phyloP scores from a whole-genome alignment of 2,888 invertebrate species.

The Cheilosia soror region DNA sequence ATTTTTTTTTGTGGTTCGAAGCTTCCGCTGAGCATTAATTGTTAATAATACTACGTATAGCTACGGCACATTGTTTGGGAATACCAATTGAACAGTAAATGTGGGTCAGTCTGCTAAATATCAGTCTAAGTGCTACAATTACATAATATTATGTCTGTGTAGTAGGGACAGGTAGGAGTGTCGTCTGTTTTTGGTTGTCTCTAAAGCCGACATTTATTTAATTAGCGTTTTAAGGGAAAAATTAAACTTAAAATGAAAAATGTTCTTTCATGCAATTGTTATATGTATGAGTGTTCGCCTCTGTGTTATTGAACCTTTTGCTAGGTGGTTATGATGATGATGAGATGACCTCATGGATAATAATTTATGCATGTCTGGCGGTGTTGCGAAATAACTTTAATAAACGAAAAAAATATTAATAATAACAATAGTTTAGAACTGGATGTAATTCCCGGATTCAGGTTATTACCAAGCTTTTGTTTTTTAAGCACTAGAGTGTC shows the following conservation, averaged over 20 bases:
- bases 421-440: neutral
- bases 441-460: slow-evolving; percentile 10
- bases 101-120: slow-evolving; percentile 68
- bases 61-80: slow-evolving; percentile 30
- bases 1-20: slow-evolving; percentile 33
- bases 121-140: slow-evolving; percentile 56
- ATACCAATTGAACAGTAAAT: slow-evolving; percentile 61
- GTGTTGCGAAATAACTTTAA: slow-evolving; percentile 17
- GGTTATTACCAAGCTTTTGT: neutral
- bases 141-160: slow-evolving; percentile 30
- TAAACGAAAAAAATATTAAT: neutral
- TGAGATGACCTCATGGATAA: slow-evolving; percentile 53
- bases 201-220: slow-evolving; percentile 22
- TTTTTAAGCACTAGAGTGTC: slow-evolving; percentile 16
- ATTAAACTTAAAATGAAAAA: slow-evolving; percentile 8
- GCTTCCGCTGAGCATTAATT: slow-evolving; percentile 68
- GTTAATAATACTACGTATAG: slow-evolving; percentile 40
- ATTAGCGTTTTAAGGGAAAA: slow-evolving; percentile 42
- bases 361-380: slow-evolving; percentile 53
- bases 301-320: slow-evolving; percentile 69
- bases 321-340: slow-evolving; percentile 18
- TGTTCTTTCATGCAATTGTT: slow-evolving; percentile 8
- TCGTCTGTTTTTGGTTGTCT: slow-evolving; percentile 20
- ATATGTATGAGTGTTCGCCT: neutral
- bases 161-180: slow-evolving; percentile 49